Conservation (phyloP, 1,140 invertebrate species). For the Papilio aristodemus region DNA sequence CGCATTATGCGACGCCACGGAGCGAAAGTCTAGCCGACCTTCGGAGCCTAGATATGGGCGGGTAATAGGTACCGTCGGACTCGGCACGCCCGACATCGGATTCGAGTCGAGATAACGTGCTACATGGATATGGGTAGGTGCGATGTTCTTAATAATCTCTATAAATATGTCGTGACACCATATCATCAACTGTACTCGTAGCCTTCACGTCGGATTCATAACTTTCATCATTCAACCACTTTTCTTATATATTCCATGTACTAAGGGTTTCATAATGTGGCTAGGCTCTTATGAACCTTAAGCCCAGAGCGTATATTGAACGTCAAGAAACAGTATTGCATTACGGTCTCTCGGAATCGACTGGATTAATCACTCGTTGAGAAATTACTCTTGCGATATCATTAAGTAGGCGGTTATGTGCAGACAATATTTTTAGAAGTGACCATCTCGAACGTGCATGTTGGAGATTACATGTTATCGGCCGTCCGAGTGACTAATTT, state of each 20-base stretch:
- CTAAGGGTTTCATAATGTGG: constrained; percentile 34
- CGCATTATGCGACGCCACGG: constrained; percentile 51
- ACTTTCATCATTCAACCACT: constrained; percentile 33
- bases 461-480: constrained; percentile 53
- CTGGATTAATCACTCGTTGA: constrained; percentile 40
- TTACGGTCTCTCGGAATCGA: constrained; percentile 32
- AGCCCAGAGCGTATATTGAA: constrained; percentile 24
- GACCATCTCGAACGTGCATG: constrained; percentile 47
- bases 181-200: constrained; percentile 40
- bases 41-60: constrained; percentile 72
- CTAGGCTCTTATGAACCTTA: background rate
- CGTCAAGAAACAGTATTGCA: constrained; percentile 35
- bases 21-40: constrained; percentile 78
- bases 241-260: constrained; percentile 39
- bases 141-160: constrained; percentile 28
- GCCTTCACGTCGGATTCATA: constrained; percentile 39
- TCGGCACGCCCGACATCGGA: constrained; percentile 56
- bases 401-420: constrained; percentile 44
- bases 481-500: constrained; percentile 51
- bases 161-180: constrained; percentile 35
- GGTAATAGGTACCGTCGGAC: constrained; percentile 56
- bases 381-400: constrained; percentile 48
- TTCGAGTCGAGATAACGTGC: constrained; percentile 41
- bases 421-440: constrained; percentile 56
- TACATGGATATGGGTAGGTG: constrained; percentile 37